Base-by-base conservation (phyloP, 2,113 vertebrate genomes). In the Chaetops frenatus region DNA sequence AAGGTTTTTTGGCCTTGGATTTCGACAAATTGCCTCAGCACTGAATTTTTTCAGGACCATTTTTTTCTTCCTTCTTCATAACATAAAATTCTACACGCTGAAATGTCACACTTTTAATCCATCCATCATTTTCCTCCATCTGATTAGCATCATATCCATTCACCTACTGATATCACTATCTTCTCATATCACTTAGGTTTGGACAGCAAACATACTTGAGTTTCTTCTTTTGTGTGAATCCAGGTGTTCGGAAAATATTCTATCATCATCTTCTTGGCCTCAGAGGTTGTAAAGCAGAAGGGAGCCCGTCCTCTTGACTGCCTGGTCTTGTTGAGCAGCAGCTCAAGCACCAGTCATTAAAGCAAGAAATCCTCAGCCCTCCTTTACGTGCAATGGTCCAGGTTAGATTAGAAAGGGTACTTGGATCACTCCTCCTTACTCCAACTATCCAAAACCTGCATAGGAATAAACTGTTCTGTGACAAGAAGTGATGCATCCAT, bases 221-320 rank as follows among this genome's bases (percentile, higher is more conserved):
- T 38, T 38, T 38, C 38, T 38, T 38, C 38, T 38, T 38, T 38
- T 38, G 38, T 38, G 38, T 11, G 11, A 11, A 38, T 38, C 38
- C 38, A 38, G 38, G 38, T 38, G 38, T 38, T 38, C 11, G 38
- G 9, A 38, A 38, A 38, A 38, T 38, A 38, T 38, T 38, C 38
- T 38, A 38, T 38, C 38, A 38, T 38, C 48, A 24, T 47, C 24
- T 66, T 79, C 42, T 74, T 44, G 33, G 23, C 44, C 80, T 79
- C 70, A 27, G 38, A 72, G 21, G 29, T 2, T 79, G 21, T 14
- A 47, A 79, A 66, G 28, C 24, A 77, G 25, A 88, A 66, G 6
- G 9, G 17, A 88, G 7, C 23, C 35, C 0, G 0, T 40, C 58
- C 10, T 57, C n/a, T 45, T 70, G 9, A 13, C 27, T 50, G 2